Evolutionary conservation across 23 tunicate genomes (phyloP).

Genomic region (Halocynthia aurantium): DNA sequence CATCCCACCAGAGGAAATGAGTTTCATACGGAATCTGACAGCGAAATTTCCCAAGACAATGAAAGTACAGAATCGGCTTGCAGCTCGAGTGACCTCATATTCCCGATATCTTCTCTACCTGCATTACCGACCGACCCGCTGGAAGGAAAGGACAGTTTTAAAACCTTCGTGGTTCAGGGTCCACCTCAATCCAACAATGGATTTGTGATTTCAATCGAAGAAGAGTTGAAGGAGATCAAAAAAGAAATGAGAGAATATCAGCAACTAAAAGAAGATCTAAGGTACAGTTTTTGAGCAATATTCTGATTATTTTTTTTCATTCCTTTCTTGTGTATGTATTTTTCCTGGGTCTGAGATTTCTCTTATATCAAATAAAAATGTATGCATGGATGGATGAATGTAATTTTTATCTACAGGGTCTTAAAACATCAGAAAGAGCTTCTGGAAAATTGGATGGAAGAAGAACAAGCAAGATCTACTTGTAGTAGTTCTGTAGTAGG

Average conservation of each 20-base stretch:
- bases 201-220: slow-evolving; percentile 13
- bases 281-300: slow-evolving; percentile 8
- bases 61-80: too few species aligned
- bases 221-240: slow-evolving; percentile 51
- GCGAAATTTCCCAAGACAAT: too few species aligned
- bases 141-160: slow-evolving; percentile 21
- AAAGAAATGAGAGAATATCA: slow-evolving; percentile 56
- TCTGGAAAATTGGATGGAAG: slow-evolving; percentile 41
- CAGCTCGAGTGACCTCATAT: neutral
- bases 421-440: slow-evolving; percentile 64
- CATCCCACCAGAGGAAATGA: too few species aligned
- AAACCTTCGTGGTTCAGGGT: slow-evolving; percentile 45
- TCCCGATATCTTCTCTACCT: neutral
- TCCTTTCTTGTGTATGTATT: neutral
- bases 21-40: too few species aligned
- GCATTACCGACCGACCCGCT: neutral
- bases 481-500: slow-evolving; percentile 43
- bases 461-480: slow-evolving; percentile 12
- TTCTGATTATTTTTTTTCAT: neutral
- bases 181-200: neutral
- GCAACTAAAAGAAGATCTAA: slow-evolving; percentile 34
- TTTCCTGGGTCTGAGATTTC: neutral
- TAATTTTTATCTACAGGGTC: slow-evolving; percentile 20
- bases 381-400: too few species aligned
- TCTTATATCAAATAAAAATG: too few species aligned